Base-by-base conservation (phyloP, 2,113 vertebrate genomes). In the Triplophysa siluroides region DNA sequence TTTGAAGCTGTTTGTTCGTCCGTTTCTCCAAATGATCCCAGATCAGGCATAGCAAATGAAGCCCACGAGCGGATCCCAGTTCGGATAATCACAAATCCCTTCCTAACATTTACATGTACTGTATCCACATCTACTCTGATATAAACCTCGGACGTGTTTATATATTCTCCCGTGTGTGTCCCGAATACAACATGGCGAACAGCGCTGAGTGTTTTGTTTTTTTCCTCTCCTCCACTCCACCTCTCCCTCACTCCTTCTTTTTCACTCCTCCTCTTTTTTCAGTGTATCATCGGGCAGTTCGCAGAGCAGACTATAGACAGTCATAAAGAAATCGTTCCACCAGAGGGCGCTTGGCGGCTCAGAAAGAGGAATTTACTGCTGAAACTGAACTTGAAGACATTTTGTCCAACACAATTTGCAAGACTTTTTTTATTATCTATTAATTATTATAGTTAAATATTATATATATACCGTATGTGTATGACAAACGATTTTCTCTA, bases 131-230 rank as follows among this genome's bases (percentile, higher is more conserved):
- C n/a, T 8, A 16, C 19, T 13, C 41, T 19, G 47, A 1, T 18
- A 5, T 38, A 65, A 50, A 16, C 23, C 45, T 56, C 68, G 23
- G 69, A 72, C 7, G 52, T 13, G 26, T 74, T n/a, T 10, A 26
- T 26, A 75, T 26, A 19, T 29, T 13, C 72, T 26, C 60, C 8
- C 38, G 3, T 63, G 58, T 61, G 16, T 12, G 50, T 29, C 90
- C 75, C 11, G 76, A 90, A 89, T 91, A 93, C 95, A 96, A 97
- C 93, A 96, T 96, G 95, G 95, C 95, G 95, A 87, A 86, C 86
- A 84, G 89, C 90, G 90, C 89, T 76, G 86, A 92, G 94, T 95
- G 92, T 94, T 95, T 95, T 95, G 92, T 92, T 92, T 93, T 91
- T 89, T 91, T 87, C 87, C 80, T 86, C 52, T 82, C 78, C 78